These are phyloP conservation scores for Catostomus latipinnis DNA, from an alignment of 2,797 vertebrate genomes.

Conservation along the genomic window DNA sequence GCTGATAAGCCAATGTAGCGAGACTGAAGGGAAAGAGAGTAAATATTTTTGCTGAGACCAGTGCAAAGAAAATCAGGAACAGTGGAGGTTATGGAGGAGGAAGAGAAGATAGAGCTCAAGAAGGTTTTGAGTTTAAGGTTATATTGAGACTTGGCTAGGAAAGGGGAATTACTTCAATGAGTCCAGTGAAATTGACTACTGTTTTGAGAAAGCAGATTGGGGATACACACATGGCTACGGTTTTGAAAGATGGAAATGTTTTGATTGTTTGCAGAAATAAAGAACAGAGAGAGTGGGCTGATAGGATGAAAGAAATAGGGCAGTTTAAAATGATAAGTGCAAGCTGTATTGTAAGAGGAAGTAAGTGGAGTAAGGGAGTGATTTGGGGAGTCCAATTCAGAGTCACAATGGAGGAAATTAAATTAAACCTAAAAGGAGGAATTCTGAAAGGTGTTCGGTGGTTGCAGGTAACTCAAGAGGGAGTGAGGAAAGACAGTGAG, in stretches of 20 bases:
- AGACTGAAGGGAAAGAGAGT: not conserved
- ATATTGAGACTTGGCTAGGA: not conserved
- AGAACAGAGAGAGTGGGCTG: not conserved
- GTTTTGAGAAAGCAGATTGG: not conserved
- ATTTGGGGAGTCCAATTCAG: not conserved
- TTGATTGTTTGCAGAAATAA: not conserved
- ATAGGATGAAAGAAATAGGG: not conserved
- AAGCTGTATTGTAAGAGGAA: not conserved
- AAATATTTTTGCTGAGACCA: not conserved
- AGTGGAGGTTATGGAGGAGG: not conserved
- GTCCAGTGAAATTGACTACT: not conserved
- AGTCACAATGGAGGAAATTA: not conserved
- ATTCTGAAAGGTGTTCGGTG: too few relatives aligned
- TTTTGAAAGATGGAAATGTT: not conserved
- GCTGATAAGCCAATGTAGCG: not conserved
- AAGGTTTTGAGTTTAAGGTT: not conserved
- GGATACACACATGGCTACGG: not conserved
- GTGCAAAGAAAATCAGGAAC: not conserved
- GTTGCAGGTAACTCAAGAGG: not conserved
- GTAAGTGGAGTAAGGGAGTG: not conserved
- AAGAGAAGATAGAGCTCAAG: not conserved
- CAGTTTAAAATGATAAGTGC: not conserved
- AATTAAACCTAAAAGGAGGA: too few relatives aligned
- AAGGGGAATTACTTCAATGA: not conserved
- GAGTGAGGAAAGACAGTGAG: not conserved